phyloP scores from a whole-genome alignment of 1,140 invertebrate genomes.

The Leptoteleia sp. region DNA sequence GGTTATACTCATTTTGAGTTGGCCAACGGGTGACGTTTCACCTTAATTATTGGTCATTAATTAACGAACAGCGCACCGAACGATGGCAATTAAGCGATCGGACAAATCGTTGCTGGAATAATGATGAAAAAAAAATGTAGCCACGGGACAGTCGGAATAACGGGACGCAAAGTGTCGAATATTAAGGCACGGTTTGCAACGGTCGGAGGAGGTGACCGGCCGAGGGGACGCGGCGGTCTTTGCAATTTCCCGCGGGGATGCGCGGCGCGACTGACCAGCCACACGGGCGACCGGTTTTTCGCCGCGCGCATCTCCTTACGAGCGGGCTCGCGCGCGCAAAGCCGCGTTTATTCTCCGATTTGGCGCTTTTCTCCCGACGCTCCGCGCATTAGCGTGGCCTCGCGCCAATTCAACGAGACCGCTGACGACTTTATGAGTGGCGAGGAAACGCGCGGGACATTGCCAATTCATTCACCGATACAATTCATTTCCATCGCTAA shows the following conservation, averaged over 20 bases:
- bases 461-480: conserved; percentile 54
- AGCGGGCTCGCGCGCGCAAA: conserved; percentile 7
- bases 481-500: too few relatives aligned
- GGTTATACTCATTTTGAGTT: too few relatives aligned
- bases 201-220: conserved; percentile 34
- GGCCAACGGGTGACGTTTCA: too few relatives aligned
- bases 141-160: neutral
- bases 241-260: conserved; percentile 39
- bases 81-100: too few relatives aligned
- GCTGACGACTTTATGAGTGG: conserved; percentile 35
- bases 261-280: conserved; percentile 35
- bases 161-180: conserved; percentile 32
- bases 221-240: conserved; percentile 25
- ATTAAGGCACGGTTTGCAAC: conserved; percentile 26
- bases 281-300: conserved; percentile 46
- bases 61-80: too few relatives aligned
- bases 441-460: conserved; percentile 26
- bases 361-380: conserved; percentile 43
- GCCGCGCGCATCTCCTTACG: too few relatives aligned
- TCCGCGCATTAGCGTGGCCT: conserved; percentile 10
- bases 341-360: conserved; percentile 36
- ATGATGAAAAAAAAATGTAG: conserved; percentile 1
- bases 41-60: too few relatives aligned
- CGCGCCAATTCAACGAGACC: conserved; percentile 24
- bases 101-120: too few relatives aligned